These are phyloP conservation scores for Tokudaia muenninki DNA, from an alignment of 2,797 vertebrate genomes.

Conservation along the genomic window DNA sequence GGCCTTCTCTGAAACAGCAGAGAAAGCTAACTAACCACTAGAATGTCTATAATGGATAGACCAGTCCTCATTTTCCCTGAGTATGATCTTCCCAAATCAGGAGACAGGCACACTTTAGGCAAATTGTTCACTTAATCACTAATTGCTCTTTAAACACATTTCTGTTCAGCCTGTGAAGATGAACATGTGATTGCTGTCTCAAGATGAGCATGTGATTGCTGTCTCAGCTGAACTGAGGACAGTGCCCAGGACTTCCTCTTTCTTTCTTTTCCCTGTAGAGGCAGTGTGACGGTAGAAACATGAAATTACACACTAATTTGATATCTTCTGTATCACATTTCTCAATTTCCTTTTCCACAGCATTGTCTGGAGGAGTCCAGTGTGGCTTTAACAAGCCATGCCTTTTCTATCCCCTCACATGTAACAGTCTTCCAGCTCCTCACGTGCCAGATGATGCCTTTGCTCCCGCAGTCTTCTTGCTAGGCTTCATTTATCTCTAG, in stretches of 20 bases:
- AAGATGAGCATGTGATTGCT: background rate
- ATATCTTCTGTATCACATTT: constrained; percentile 56
- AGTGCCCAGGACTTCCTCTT: background rate
- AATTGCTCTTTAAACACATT: constrained; percentile 29
- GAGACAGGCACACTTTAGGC: background rate
- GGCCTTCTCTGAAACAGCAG: background rate
- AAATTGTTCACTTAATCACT: background rate
- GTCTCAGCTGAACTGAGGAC: background rate
- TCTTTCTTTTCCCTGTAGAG: constrained; percentile 11
- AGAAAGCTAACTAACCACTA: background rate
- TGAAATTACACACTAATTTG: background rate
- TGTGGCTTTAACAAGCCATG: constrained; percentile 73
- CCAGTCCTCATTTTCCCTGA: background rate
- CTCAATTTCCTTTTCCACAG: background rate
- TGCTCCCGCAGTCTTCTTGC: constrained; percentile 78
- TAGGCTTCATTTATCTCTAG: constrained; percentile 81
- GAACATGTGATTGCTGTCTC: background rate
- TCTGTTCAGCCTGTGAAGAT: background rate
- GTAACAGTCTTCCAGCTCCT: constrained; percentile 80
- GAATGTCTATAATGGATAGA: background rate
- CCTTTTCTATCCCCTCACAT: constrained; percentile 61
- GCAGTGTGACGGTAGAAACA: background rate
- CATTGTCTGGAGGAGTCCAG: constrained; percentile 64
- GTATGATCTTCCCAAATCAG: constrained; percentile 8
- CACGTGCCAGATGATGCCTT: constrained; percentile 74